A percentile compares a stretch with the other conserved stretches of the same genome.
phyloP scores from a whole-genome alignment of 2,888 invertebrate species.

The Oscheius sp. region DNA sequence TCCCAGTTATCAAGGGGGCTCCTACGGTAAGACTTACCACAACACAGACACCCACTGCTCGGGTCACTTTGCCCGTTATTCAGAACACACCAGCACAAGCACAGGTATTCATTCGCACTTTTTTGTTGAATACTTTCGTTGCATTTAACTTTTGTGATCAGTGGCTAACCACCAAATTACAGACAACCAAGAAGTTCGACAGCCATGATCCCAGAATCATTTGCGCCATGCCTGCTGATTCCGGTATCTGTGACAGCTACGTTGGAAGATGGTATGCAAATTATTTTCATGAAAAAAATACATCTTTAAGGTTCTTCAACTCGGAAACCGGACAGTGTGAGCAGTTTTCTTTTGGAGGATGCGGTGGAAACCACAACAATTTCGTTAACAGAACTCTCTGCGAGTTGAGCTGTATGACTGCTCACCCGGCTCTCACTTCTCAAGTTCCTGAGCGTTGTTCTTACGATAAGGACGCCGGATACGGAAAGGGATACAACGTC shows the following conservation, averaged over 20 bases:
- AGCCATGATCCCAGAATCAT: slow-evolving; percentile 41
- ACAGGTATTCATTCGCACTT: not conserved
- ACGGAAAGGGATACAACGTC: slow-evolving; percentile 68
- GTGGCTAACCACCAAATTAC: not conserved
- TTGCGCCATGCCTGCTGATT: slow-evolving; percentile 65
- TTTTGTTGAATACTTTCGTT: not conserved
- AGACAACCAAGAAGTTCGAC: slow-evolving; percentile 13
- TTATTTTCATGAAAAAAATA: not conserved
- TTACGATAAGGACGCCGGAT: slow-evolving; percentile 64
- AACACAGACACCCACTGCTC: slow-evolving; percentile 23
- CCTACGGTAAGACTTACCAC: slow-evolving; percentile 13
- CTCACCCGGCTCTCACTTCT: slow-evolving; percentile 46
- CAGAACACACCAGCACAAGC: slow-evolving; percentile 13
- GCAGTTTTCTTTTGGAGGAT: slow-evolving; percentile 70
- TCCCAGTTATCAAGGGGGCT: slow-evolving; percentile 34
- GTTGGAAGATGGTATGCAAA: slow-evolving; percentile 59
- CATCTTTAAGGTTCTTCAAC: slow-evolving; percentile 66
- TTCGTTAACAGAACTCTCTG: slow-evolving; percentile 61
- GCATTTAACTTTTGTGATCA: not conserved
- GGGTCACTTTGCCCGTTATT: not conserved
- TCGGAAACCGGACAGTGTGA: slow-evolving; percentile 66
- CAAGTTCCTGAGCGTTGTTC: slow-evolving; percentile 68
- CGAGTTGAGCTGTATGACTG: slow-evolving; percentile 55
- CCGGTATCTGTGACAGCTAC: slow-evolving; percentile 68
- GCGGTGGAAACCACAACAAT: slow-evolving; percentile 72